Evolutionary conservation across 2,113 vertebrate genomes (phyloP).

Genomic region (Dendrocopos noguchii): DNA sequence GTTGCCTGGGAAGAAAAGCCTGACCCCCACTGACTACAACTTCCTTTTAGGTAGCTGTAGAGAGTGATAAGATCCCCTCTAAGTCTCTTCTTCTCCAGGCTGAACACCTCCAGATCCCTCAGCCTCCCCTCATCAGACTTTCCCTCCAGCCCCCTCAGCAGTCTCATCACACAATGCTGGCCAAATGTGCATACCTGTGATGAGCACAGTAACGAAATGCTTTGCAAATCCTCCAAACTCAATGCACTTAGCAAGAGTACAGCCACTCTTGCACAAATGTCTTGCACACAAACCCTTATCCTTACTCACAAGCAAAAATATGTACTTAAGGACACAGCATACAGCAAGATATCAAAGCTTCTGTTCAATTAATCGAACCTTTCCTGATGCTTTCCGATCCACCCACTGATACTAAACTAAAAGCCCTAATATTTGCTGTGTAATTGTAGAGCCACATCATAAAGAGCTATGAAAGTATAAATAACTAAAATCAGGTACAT

Average conservation of each 20-base stretch:
- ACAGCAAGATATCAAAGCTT: not conserved
- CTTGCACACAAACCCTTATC: not conserved
- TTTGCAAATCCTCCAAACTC: not conserved
- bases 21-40: too few relatives aligned
- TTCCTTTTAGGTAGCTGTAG: too few relatives aligned
- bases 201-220: not conserved
- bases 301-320: not conserved
- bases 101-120: too few relatives aligned
- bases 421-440: not conserved
- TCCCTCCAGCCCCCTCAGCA: too few relatives aligned
- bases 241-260: not conserved
- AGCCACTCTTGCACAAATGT: not conserved
- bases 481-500: not conserved
- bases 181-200: not conserved
- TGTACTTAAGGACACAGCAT: not conserved
- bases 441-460: not conserved
- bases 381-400: slow-evolving; percentile 2
- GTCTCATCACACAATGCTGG: not conserved
- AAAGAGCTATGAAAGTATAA: not conserved
- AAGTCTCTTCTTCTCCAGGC: too few relatives aligned
- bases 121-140: too few relatives aligned
- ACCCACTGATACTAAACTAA: not conserved
- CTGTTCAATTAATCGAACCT: not conserved
- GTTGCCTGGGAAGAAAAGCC: too few relatives aligned
- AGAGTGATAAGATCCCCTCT: too few relatives aligned